Percentiles rank a stretch among this genome's conserved stretches.
Evolutionary conservation across 2,113 vertebrate genomes (phyloP).

Genomic region (Apodemus speciosus): DNA sequence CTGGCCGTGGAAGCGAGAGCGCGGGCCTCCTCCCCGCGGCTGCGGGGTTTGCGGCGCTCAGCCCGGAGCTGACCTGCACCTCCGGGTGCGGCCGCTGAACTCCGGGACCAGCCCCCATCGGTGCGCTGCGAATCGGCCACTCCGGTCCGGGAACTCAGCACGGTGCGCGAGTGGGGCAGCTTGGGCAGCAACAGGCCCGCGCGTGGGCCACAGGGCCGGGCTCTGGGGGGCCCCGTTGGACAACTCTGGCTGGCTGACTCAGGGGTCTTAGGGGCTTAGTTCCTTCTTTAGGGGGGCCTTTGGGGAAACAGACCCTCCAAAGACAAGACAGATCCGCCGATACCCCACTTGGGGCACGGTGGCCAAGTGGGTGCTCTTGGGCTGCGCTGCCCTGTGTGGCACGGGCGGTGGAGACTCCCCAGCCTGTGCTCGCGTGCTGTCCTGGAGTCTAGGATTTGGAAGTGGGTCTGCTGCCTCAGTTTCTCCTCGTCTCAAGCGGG

Average conservation of each 20-base stretch:
- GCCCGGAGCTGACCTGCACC: background rate
- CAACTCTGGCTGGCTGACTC: background rate
- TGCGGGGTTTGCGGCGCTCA: background rate
- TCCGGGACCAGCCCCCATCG: background rate
- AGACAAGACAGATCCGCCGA: background rate
- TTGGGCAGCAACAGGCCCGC: constrained; percentile 6
- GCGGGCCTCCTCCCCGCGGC: background rate
- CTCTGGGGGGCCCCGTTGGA: background rate
- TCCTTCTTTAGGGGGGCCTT: background rate
- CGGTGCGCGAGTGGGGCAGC: background rate
- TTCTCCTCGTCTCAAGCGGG: background rate
- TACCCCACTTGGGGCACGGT: background rate
- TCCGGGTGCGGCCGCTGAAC: background rate
- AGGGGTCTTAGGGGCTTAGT: background rate
- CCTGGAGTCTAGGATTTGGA: background rate
- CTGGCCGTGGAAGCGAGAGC: background rate
- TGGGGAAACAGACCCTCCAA: background rate
- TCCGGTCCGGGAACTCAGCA: background rate
- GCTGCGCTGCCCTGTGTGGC: background rate
- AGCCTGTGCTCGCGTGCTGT: background rate
- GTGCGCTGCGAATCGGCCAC: background rate
- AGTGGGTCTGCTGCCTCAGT: background rate
- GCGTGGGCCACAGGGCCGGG: background rate
- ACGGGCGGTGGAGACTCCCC: background rate
- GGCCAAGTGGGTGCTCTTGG: background rate